These are phyloP conservation scores for Lacanobia oleracea DNA, from an alignment of 2,888 invertebrate genomes.

Conservation along the genomic window DNA sequence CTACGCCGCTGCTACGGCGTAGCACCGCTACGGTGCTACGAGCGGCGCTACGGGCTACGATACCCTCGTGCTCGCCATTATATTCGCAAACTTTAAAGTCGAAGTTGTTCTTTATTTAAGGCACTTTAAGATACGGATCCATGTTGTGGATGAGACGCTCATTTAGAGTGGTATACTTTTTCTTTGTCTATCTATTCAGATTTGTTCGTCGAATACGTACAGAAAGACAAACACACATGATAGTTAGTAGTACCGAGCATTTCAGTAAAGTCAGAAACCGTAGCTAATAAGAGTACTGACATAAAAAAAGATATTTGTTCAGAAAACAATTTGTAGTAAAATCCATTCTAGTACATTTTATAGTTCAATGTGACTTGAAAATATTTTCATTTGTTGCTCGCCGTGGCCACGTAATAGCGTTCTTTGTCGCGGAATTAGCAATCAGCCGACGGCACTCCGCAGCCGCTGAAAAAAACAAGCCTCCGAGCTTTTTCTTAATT, in stretches of 20 bases:
- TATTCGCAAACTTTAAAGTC: constrained; percentile 59
- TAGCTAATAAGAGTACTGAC: constrained; percentile 8
- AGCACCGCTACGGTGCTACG: constrained; percentile 56
- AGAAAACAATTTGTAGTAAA: constrained; percentile 52
- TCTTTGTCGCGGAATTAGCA: constrained; percentile 88
- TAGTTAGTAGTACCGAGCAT: no score
- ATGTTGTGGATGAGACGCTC: constrained; percentile 27
- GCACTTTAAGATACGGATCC: constrained; percentile 34
- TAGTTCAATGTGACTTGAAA: constrained; percentile 66
- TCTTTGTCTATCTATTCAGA: neutral
- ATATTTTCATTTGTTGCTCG: constrained; percentile 80
- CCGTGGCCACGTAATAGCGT: constrained; percentile 80
- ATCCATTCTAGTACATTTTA: constrained; percentile 53
- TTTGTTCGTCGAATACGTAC: neutral
- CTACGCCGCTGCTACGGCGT: constrained; percentile 62
- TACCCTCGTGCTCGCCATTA: constrained; percentile 50
- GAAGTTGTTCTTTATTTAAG: constrained; percentile 51
- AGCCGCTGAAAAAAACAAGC: constrained; percentile 75
- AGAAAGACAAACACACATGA: no score
- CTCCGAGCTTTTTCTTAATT: constrained; percentile 85
- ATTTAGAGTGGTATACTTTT: constrained; percentile 25
- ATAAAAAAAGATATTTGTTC: constrained; percentile 30
- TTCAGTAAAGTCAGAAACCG: neutral
- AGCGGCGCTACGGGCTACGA: constrained; percentile 67
- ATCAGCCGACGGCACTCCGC: constrained; percentile 78